Percentiles rank a stretch among this genome's conserved stretches.
These are phyloP conservation scores for Abrostola triplasia DNA, from an alignment of 2,888 invertebrate species.

Conservation along the genomic window DNA sequence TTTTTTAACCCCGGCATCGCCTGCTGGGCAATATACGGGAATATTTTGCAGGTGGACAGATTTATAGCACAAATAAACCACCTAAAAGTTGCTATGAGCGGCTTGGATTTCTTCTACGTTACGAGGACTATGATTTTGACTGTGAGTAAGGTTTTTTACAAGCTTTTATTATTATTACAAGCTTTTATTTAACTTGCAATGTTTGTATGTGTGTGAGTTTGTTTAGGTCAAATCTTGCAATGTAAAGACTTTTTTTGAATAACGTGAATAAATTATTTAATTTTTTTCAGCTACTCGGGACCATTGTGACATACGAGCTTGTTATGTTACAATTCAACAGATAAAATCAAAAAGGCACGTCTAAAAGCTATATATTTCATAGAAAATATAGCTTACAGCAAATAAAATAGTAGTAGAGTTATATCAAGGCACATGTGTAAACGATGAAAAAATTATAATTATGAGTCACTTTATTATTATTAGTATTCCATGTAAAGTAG, in stretches of 20 bases:
- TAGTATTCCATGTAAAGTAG: too few relatives aligned
- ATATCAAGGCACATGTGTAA: too few relatives aligned
- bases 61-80: constrained; percentile 89
- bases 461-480: too few relatives aligned
- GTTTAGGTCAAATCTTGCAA: too few relatives aligned
- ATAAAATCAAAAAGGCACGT: constrained; percentile 22
- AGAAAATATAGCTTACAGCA: neutral
- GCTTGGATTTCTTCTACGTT: constrained; percentile 88
- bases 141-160: too few relatives aligned
- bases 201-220: too few relatives aligned
- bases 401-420: too few relatives aligned
- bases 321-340: constrained; percentile 82
- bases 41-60: constrained; percentile 84
- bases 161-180: too few relatives aligned
- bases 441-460: too few relatives aligned
- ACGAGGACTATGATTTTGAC: constrained; percentile 88
- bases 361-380: neutral
- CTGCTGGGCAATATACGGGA: constrained; percentile 5
- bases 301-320: constrained; percentile 89
- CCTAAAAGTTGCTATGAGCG: constrained; percentile 89
- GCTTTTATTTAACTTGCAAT: too few relatives aligned
- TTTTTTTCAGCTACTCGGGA: constrained; percentile 89
- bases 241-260: too few relatives aligned
- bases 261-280: too few relatives aligned
- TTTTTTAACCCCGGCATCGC: neutral